phyloP scores from a whole-genome alignment of 2,888 invertebrate genomes.

The Aspidiotus destructor region DNA sequence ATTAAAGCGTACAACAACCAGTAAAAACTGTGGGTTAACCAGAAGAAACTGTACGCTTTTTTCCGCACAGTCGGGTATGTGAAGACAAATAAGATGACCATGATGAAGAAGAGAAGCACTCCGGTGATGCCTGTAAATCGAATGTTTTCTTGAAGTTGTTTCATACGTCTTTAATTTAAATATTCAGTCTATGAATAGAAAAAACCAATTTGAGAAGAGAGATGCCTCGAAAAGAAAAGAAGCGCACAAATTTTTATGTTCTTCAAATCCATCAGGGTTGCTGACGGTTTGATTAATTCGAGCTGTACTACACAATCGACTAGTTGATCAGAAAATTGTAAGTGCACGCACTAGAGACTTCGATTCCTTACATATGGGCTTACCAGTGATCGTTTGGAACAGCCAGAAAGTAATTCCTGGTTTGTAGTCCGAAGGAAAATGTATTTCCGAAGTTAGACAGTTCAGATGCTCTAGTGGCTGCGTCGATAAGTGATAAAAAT shows the following conservation, averaged over 20 bases:
- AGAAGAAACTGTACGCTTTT: slow-evolving; percentile 90
- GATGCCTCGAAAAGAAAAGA: no score
- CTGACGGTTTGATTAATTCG: no score
- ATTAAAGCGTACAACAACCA: slow-evolving; percentile 74
- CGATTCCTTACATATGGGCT: no score
- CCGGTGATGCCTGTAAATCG: slow-evolving; percentile 63
- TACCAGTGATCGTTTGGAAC: slow-evolving; percentile 86
- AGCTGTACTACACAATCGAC: no score
- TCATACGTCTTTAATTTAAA: no score
- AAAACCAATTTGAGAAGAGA: no score
- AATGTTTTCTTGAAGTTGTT: no score
- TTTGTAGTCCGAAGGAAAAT: slow-evolving; percentile 86
- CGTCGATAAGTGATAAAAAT: slow-evolving; percentile 94
- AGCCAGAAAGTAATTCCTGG: slow-evolving; percentile 93
- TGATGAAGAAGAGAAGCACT: slow-evolving; percentile 74
- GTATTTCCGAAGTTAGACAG: slow-evolving; percentile 86
- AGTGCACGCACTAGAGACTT: no score
- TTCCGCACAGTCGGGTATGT: slow-evolving; percentile 87
- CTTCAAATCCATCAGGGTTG: no score
- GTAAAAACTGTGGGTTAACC: slow-evolving; percentile 86
- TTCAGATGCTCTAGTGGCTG: slow-evolving; percentile 86
- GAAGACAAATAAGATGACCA: slow-evolving; percentile 93
- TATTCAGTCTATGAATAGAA: no score
- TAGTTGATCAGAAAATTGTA: no score
- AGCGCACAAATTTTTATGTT: no score